Conservation (phyloP, 2,113 vertebrate species). For the Tachycineta bicolor region DNA sequence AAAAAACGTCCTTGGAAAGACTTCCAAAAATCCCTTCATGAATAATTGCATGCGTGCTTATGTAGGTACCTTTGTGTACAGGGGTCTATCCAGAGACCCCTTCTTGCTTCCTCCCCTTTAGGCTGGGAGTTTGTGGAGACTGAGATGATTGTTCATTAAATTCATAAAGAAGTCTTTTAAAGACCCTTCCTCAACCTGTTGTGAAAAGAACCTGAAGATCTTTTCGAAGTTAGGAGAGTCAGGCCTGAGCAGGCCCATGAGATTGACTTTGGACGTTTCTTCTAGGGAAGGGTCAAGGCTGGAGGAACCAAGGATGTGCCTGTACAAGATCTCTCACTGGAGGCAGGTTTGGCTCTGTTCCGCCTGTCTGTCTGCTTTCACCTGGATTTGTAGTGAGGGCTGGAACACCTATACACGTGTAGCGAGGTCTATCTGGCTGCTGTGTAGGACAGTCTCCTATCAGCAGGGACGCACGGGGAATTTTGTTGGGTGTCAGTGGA, state of each 20-base stretch:
- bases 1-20: background rate
- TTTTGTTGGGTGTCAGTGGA: background rate
- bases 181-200: background rate
- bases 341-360: background rate
- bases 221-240: background rate
- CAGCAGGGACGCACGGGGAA: background rate
- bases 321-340: accelerated
- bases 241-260: background rate
- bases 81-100: background rate
- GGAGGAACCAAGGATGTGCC: background rate
- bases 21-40: background rate
- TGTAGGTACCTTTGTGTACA: background rate
- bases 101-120: background rate
- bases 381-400: background rate
- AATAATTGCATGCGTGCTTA: background rate
- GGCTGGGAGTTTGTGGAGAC: background rate
- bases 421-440: accelerated
- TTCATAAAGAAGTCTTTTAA: background rate
- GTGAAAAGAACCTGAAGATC: background rate
- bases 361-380: background rate
- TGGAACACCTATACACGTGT: accelerated
- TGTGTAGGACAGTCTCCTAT: background rate
- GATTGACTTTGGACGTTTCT: background rate
- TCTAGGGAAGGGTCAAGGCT: background rate
- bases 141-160: background rate